Percentiles rank a stretch among this genome's conserved stretches.
Conservation (phyloP, 2,797 vertebrate genomes). For the Danio aesculapii region DNA sequence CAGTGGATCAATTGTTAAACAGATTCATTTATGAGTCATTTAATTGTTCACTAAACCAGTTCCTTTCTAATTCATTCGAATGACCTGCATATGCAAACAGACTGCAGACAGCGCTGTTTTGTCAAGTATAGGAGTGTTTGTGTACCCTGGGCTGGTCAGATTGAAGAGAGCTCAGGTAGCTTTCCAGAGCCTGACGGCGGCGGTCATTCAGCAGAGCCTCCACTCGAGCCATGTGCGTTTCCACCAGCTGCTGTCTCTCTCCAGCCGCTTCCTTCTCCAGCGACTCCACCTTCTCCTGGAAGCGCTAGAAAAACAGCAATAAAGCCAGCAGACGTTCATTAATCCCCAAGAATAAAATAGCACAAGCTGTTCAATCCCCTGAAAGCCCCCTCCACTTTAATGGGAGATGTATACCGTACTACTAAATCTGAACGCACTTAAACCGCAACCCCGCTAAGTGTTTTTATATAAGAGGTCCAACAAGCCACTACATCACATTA, state of each 20-base stretch:
- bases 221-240: conserved; percentile 97
- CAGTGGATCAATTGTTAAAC: too few species aligned
- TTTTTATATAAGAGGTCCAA: conserved; percentile 33
- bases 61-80: too few species aligned
- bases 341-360: background rate
- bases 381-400: background rate
- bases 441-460: conserved; percentile 5
- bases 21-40: too few species aligned
- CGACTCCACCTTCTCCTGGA: conserved; percentile 97
- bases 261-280: conserved; percentile 95
- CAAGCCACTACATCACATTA: conserved; percentile 3
- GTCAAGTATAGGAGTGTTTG: background rate
- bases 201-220: conserved; percentile 95
- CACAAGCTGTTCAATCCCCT: background rate
- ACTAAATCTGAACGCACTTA: conserved; percentile 13
- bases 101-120: too few species aligned
- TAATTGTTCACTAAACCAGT: too few species aligned
- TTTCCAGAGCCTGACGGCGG: conserved; percentile 91
- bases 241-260: conserved; percentile 96
- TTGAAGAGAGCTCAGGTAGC: conserved; percentile 92
- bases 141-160: conserved; percentile 90
- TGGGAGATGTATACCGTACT: background rate
- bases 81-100: too few species aligned
- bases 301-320: conserved; percentile 80
- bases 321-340: conserved; percentile 29